A percentile compares a stretch with the other conserved stretches of the same genome.
These are phyloP conservation scores for Drosophila kikkawai DNA, from an alignment of 1,140 invertebrate genomes.

Conservation along the genomic window DNA sequence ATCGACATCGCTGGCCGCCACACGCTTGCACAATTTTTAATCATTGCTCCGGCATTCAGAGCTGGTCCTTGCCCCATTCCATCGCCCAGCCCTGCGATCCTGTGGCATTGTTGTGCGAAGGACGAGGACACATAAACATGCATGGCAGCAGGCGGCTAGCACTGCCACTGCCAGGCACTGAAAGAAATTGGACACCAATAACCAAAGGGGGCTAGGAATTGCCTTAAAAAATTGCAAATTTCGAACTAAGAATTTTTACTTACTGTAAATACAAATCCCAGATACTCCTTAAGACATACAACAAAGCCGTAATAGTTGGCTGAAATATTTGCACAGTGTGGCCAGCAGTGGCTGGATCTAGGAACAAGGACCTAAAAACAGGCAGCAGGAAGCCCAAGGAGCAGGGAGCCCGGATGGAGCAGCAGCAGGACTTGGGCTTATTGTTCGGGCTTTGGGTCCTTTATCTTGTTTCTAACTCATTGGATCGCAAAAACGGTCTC, in stretches of 20 bases:
- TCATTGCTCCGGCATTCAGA: conserved; percentile 64
- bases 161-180: too few relatives aligned
- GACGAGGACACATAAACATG: conserved; percentile 75
- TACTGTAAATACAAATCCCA: background rate
- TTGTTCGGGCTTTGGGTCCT: conserved; percentile 79
- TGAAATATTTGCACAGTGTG: conserved; percentile 5
- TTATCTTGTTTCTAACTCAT: conserved; percentile 84
- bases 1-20: conserved; percentile 49
- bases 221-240: background rate
- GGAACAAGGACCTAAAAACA: conserved; percentile 3
- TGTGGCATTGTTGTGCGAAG: conserved; percentile 63
- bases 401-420: conserved; percentile 21
- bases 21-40: conserved; percentile 82
- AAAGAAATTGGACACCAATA: background rate
- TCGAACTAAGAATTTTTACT: background rate
- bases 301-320: background rate
- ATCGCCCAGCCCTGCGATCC: conserved; percentile 2
- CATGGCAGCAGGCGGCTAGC: conserved; percentile 53
- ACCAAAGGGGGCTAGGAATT: background rate
- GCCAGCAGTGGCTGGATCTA: conserved; percentile 4
- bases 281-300: background rate
- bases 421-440: conserved; percentile 59
- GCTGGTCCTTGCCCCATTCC: conserved; percentile 27
- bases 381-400: conserved; percentile 10
- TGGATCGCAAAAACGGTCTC: conserved; percentile 83